Percentiles rank a stretch among this genome's conserved stretches.
These are phyloP conservation scores for Pandion haliaetus DNA, from an alignment of 2,113 vertebrate genomes.

Conservation along the genomic window DNA sequence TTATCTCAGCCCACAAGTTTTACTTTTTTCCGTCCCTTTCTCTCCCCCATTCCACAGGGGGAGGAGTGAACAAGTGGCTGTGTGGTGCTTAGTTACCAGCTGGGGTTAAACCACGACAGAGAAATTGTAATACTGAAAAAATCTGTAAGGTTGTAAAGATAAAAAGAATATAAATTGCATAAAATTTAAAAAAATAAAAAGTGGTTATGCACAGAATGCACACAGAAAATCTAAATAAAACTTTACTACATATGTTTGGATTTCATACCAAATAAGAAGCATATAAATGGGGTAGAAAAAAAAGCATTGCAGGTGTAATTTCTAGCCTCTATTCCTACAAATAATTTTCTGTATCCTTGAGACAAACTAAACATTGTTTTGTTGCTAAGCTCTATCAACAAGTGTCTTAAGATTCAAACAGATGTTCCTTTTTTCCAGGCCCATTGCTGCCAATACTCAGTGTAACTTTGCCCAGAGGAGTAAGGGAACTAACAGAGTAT, in stretches of 20 bases:
- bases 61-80: background rate
- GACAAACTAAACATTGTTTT: background rate
- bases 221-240: background rate
- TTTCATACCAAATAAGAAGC: background rate
- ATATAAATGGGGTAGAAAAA: background rate
- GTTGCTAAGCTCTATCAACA: background rate
- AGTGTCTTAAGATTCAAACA: conserved; percentile 1
- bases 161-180: background rate
- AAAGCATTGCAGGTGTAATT: background rate
- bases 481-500: background rate
- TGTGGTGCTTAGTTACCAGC: background rate
- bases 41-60: background rate
- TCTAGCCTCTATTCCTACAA: background rate
- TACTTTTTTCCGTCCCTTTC: background rate
- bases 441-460: background rate
- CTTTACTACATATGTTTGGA: rapidly evolving
- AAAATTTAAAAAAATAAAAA: background rate
- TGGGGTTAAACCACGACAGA: background rate
- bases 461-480: conserved; percentile 16
- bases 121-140: background rate
- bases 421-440: background rate
- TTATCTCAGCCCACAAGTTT: background rate
- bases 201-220: rapidly evolving
- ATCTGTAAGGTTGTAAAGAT: background rate
- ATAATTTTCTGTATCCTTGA: background rate